These are phyloP conservation scores for Tragelaphus oryx DNA, from an alignment of 2,797 vertebrate genomes.

Conservation along the genomic window DNA sequence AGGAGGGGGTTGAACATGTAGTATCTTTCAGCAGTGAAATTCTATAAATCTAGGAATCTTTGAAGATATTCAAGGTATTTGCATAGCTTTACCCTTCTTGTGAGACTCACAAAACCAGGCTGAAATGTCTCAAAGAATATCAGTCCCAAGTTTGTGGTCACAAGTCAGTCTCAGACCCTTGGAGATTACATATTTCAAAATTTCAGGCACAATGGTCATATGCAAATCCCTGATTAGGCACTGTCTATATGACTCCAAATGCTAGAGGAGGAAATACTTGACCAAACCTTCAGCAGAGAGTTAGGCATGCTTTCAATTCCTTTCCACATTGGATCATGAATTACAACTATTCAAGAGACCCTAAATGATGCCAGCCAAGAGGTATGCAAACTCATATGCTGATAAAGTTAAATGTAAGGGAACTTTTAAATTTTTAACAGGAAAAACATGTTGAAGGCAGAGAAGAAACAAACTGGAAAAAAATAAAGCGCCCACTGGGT, in stretches of 20 bases:
- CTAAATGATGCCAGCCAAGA: neutral
- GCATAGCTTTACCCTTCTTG: neutral
- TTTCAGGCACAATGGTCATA: neutral
- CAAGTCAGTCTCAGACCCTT: neutral
- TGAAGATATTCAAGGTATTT: neutral
- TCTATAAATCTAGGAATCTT: neutral
- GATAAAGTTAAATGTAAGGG: neutral
- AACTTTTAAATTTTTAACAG: neutral
- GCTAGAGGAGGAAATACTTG: neutral
- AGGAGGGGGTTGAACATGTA: neutral
- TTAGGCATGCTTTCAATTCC: neutral
- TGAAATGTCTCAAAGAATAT: neutral
- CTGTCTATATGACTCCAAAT: neutral
- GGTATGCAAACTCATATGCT: neutral
- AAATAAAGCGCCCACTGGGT: neutral
- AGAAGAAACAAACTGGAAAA: neutral
- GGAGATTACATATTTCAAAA: neutral
- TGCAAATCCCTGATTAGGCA: neutral
- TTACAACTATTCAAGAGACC: neutral
- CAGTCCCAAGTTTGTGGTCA: neutral
- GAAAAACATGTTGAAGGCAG: neutral
- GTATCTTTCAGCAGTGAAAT: neutral
- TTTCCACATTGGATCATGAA: neutral
- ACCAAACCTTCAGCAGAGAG: neutral
- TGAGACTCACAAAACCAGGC: neutral